These are phyloP conservation scores for Micoletzkya japonica DNA, from an alignment of 2,888 invertebrate genomes.

Conservation along the genomic window DNA sequence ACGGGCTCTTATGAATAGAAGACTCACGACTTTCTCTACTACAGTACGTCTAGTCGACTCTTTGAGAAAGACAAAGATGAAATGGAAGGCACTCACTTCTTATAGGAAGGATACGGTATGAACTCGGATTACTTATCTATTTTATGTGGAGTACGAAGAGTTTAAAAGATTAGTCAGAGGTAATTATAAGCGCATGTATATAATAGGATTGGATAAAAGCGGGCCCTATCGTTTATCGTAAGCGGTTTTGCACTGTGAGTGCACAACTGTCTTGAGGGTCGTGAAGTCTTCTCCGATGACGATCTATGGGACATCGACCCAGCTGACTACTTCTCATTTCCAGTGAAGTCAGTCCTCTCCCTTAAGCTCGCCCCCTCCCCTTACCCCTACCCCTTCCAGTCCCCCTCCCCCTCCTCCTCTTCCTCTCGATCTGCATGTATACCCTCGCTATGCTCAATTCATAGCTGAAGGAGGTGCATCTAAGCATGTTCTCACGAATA, in stretches of 20 bases:
- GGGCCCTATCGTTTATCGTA: no score
- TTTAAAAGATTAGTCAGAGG: neutral
- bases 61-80: slow-evolving; percentile 3
- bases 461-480: slow-evolving; percentile 51
- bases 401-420: slow-evolving; percentile 32
- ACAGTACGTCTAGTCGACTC: slow-evolving; percentile 2
- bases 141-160: neutral
- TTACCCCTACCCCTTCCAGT: slow-evolving; percentile 29
- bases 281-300: no score
- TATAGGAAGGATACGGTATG: neutral
- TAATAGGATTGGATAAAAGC: neutral
- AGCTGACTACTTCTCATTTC: slow-evolving; percentile 18
- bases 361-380: neutral
- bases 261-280: no score
- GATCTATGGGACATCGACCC: slow-evolving; percentile 22
- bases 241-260: no score
- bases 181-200: neutral
- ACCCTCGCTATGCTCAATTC: slow-evolving; percentile 48
- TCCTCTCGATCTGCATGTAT: slow-evolving; percentile 38
- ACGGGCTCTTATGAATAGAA: no score
- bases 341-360: slow-evolving; percentile 3
- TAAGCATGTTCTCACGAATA: slow-evolving; percentile 43
- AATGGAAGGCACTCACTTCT: slow-evolving; percentile 1
- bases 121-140: neutral
- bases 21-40: slow-evolving; percentile 11